A percentile compares a stretch with the other conserved stretches of the same genome.
phyloP scores from a whole-genome alignment of 2,888 invertebrate species.

The Morpho helenor region DNA sequence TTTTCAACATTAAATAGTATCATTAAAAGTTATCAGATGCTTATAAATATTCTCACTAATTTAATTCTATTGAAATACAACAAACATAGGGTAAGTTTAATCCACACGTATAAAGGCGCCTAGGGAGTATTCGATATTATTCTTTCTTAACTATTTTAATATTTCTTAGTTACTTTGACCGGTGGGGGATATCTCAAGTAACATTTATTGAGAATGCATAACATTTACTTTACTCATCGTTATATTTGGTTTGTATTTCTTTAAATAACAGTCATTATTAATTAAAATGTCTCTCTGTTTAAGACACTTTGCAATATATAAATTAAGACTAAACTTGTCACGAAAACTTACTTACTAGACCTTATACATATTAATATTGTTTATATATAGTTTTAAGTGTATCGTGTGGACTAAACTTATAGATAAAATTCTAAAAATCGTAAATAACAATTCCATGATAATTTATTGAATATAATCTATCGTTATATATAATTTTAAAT shows the following conservation, averaged over 20 bases:
- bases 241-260: too few relatives aligned
- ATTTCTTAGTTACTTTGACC: too few relatives aligned
- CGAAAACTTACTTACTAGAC: too few relatives aligned
- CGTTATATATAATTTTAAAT: neutral
- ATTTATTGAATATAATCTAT: neutral
- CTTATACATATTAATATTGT: neutral
- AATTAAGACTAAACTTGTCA: too few relatives aligned
- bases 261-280: too few relatives aligned
- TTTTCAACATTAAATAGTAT: conserved; percentile 2
- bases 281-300: too few relatives aligned
- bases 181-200: too few relatives aligned
- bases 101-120: neutral
- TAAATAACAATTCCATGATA: neutral
- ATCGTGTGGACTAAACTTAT: conserved; percentile 5
- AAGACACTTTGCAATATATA: too few relatives aligned
- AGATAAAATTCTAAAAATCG: neutral
- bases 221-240: too few relatives aligned
- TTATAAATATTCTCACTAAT: conserved; percentile 33
- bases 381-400: neutral
- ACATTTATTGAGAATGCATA: too few relatives aligned
- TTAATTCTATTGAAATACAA: conserved; percentile 22
- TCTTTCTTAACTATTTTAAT: too few relatives aligned
- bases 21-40: conserved; percentile 11
- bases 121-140: too few relatives aligned
- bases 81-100: conserved; percentile 8